Base-by-base conservation (phyloP, 2,113 vertebrate species). In the Ammodytes dubius region DNA sequence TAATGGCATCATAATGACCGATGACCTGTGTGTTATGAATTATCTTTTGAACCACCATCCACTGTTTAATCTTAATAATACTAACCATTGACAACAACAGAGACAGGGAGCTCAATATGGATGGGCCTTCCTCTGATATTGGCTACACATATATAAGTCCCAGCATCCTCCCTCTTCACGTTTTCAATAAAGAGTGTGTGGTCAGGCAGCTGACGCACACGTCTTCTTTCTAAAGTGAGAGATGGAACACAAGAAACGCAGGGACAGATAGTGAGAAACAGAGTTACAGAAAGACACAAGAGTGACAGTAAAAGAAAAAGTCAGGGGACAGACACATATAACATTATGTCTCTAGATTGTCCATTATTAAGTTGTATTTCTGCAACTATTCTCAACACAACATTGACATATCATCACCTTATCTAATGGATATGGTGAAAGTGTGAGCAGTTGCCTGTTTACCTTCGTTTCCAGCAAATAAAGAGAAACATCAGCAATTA, bases 61-160 rank as follows among this genome's bases (percentile, higher is more conserved):
- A 50, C 5, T 56, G 10, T 5, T 40, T 39, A 3, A 19, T n/a
- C 1, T 4, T 45, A 2, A 64, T 71, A 14, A 53, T 14, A 74
- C 92, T 79, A 10, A 95, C 95, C 87, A 50, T 94, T 96, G 69
- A 95, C 67, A 0, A 94, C 92, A 40, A 96, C 85, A 52, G 94
- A 94, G 53, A 95, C 46, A 3, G n/a, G 0, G 37, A 91, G 74
- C 0, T 2, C 0, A 37, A 70, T 4, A 0, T 0, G 6, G 56
- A 89, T 39, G 1, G 76, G 4, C 15, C 93, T 81, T 61, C 87
- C 89, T 77, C 15, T 92, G 71, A 95, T 94, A 39, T 70, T 60
- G n/a, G 84, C 94, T n/a, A 70, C 50, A 58, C 95, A 96, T 2
- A 10, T 0, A 27, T 95, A 95, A 0, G 70, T 91, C 70, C 95